Base-by-base conservation (phyloP, 2,797 vertebrate genomes). In the Chaetodon trifasciatus region DNA sequence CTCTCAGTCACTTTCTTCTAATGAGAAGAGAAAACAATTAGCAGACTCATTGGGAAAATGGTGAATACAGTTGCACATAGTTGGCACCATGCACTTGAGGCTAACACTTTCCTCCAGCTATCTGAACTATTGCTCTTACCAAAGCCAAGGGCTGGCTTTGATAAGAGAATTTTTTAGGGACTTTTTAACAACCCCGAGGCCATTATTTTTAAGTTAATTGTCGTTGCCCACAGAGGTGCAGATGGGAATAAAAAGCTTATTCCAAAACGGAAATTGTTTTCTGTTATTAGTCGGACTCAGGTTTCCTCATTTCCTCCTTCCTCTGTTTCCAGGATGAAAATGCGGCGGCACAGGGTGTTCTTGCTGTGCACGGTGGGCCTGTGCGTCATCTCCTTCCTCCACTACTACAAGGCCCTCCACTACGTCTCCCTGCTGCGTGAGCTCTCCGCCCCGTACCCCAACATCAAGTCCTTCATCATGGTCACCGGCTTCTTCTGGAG, bases 291-390 rank as follows among this genome's bases (percentile, higher is more conserved):
- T 58, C 5, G 0, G 42, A 77, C 78, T 77, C 24, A 47, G 55
- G 39, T 76, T 49, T 55, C 32, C 39, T 55, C 0, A 1, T 77
- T 69, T 78, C 42, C 23, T 13, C 32, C 1, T 7, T 24, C 37
- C n/a, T 56, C 47, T 77, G 6, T 50, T n/a, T 76, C 37, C 88
- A 99, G 98, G 97, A 97, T 98, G 96, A 99, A 98, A 96, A 99
- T 99, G 98, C 97, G 98, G 95, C 97, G 98, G 85, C 98, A 98
- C 96, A 97, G 97, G 89, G 97, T 99, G 94, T 98, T 99, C 95
- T 94, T 99, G 96, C 96, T 99, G 94, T 99, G 98, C 96, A 99
- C 98, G 89, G 97, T 98, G 93, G 98, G 98, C 92, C 97, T 99
- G 92, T 98, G 98, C 89, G 97, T 99, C 94, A 99, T 99, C 94